Conservation (phyloP, 2,113 vertebrate genomes). For the Lampris incognitus region DNA sequence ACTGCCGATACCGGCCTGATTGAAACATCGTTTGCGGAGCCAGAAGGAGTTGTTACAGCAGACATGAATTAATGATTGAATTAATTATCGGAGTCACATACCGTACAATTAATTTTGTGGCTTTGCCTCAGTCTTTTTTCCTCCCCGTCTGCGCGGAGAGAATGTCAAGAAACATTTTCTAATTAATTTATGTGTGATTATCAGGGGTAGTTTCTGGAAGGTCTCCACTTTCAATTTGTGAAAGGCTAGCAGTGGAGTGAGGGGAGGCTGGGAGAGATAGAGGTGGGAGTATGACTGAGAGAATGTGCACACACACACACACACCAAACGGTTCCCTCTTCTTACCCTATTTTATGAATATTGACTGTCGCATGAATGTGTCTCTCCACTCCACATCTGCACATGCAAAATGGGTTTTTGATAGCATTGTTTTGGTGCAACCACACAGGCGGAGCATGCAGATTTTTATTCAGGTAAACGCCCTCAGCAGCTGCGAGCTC, state of each 20-base stretch:
- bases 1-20: constrained; percentile 70
- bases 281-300: constrained; percentile 36
- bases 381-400: neutral
- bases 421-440: neutral
- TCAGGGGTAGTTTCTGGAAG: constrained; percentile 85
- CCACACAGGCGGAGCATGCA: too few species aligned
- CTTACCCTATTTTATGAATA: neutral
- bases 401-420: neutral
- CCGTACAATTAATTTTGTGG: constrained; percentile 86
- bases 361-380: neutral
- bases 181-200: constrained; percentile 88
- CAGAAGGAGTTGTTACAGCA: constrained; percentile 85
- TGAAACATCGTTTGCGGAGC: constrained; percentile 77
- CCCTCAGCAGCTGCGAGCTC: too few species aligned
- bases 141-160: constrained; percentile 74
- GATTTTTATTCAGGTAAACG: too few species aligned
- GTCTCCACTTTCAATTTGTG: constrained; percentile 86
- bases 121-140: constrained; percentile 83
- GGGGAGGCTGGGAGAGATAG: constrained; percentile 53
- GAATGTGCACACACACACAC: constrained; percentile 19
- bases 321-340: neutral
- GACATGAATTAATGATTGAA: constrained; percentile 86
- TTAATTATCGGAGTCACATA: constrained; percentile 87
- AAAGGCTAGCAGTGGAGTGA: constrained; percentile 70
- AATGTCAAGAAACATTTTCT: constrained; percentile 89